Evolutionary conservation across 2,113 vertebrate species (phyloP).

Genomic region (Erythrolamprus reginae): DNA sequence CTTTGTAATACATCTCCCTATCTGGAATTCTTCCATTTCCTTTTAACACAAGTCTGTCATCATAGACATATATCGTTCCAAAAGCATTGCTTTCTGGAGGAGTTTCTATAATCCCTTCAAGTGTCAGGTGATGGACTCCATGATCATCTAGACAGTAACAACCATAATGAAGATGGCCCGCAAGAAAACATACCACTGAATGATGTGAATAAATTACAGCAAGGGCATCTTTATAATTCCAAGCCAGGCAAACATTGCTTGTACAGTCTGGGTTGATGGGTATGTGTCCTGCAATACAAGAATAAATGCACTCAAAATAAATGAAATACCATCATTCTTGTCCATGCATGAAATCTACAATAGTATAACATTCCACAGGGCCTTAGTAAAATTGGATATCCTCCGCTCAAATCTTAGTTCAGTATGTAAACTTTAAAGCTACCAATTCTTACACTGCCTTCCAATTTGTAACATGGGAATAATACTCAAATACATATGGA

Average conservation of each 20-base stretch:
- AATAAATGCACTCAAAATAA: background rate
- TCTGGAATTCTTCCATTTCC: slow-evolving; percentile 79
- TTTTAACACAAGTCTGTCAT: slow-evolving; percentile 84
- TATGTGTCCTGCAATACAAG: slow-evolving; percentile 77
- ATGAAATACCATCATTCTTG: background rate
- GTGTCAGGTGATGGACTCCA: slow-evolving; percentile 83
- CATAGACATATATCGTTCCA: slow-evolving; percentile 78
- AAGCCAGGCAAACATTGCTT: slow-evolving; percentile 75
- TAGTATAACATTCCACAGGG: background rate
- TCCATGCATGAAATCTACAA: background rate
- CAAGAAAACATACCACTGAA: slow-evolving; percentile 84
- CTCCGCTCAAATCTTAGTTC: background rate
- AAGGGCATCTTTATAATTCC: slow-evolving; percentile 83
- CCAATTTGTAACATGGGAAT: background rate
- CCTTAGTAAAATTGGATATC: background rate
- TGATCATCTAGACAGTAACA: slow-evolving; percentile 75
- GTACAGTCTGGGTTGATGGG: slow-evolving; percentile 82
- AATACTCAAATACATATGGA: background rate
- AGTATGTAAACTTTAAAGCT: background rate
- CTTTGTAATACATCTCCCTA: slow-evolving; percentile 70
- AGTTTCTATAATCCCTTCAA: slow-evolving; percentile 88
- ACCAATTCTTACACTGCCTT: background rate
- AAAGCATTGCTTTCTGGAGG: slow-evolving; percentile 80
- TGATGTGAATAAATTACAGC: slow-evolving; percentile 72
- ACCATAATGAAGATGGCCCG: slow-evolving; percentile 86